These are phyloP conservation scores for Flexamia atlantica DNA, from an alignment of 2,888 invertebrate species.

Conservation along the genomic window DNA sequence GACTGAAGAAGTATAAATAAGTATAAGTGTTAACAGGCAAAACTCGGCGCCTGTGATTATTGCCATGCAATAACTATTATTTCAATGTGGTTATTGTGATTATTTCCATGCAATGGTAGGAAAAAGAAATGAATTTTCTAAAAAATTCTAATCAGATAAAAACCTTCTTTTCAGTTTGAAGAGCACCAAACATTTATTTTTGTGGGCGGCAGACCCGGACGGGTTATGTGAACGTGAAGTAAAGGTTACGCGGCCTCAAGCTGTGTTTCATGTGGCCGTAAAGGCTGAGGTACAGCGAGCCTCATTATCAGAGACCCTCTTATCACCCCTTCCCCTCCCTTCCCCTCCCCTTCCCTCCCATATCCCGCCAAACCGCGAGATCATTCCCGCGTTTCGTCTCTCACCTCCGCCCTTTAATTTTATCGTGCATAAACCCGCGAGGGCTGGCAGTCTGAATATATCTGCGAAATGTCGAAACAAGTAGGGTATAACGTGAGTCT, in stretches of 20 bases:
- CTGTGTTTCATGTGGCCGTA: constrained; percentile 34
- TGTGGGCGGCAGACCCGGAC: neutral
- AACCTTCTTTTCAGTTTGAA: too few species aligned
- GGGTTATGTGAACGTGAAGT: constrained; percentile 1
- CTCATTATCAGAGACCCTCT: neutral
- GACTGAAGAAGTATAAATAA: too few species aligned
- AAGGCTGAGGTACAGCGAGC: neutral
- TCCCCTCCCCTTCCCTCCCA: neutral
- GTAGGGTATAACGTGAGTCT: neutral
- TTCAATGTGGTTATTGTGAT: too few species aligned
- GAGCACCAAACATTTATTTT: constrained; percentile 13
- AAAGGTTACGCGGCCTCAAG: constrained; percentile 18
- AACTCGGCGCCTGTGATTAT: too few species aligned
- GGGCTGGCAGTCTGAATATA: neutral
- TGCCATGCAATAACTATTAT: too few species aligned
- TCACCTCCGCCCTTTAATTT: neutral
- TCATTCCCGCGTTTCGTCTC: constrained; percentile 14
- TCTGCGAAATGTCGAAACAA: neutral
- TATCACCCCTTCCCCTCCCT: neutral
- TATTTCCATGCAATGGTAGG: too few species aligned
- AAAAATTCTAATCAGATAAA: too few species aligned
- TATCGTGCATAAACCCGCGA: neutral
- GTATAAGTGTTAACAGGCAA: too few species aligned
- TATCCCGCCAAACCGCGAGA: neutral
- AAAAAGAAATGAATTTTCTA: too few species aligned